Conservation (phyloP, 23 tunicate genomes). For the Phallusia fumigata region DNA sequence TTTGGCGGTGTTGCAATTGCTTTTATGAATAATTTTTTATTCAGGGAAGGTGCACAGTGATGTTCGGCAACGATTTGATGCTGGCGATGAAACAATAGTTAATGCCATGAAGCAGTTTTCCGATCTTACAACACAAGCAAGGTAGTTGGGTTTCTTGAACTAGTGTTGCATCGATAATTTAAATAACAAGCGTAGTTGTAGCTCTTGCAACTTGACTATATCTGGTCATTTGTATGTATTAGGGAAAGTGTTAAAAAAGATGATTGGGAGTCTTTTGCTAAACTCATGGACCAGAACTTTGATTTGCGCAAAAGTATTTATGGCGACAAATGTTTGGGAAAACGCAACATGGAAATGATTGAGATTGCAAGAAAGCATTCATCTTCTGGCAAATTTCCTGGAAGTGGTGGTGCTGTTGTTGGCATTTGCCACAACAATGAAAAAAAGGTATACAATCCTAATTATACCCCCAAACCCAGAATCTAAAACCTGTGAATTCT, state of each 20-base stretch:
- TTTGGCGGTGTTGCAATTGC: too few species aligned
- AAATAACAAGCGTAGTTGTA: too few species aligned
- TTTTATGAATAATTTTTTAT: too few species aligned
- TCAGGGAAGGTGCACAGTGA: slow-evolving; percentile 74
- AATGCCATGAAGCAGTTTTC: slow-evolving; percentile 86
- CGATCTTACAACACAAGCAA: slow-evolving; percentile 56
- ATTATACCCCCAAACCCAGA: background rate
- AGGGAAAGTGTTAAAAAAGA: slow-evolving; percentile 42
- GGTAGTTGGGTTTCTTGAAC: too few species aligned
- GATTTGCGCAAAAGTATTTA: slow-evolving; percentile 70
- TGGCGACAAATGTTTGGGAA: slow-evolving; percentile 63
- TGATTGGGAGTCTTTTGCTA: slow-evolving; percentile 61
- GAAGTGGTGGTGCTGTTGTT: slow-evolving; percentile 96
- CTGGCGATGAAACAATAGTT: slow-evolving; percentile 56
- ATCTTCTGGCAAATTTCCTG: slow-evolving; percentile 82
- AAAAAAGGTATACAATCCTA: background rate
- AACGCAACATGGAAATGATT: slow-evolving; percentile 62
- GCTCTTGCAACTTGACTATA: too few species aligned
- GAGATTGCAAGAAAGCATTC: slow-evolving; percentile 51
- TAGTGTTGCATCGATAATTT: too few species aligned
- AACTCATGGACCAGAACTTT: slow-evolving; percentile 74
- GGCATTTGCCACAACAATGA: slow-evolving; percentile 57
- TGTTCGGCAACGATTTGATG: slow-evolving; percentile 66
- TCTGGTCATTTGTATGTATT: background rate
- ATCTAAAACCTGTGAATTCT: background rate